Conservation (phyloP, 1,140 invertebrate species). For the Drosophila chauvacae region DNA sequence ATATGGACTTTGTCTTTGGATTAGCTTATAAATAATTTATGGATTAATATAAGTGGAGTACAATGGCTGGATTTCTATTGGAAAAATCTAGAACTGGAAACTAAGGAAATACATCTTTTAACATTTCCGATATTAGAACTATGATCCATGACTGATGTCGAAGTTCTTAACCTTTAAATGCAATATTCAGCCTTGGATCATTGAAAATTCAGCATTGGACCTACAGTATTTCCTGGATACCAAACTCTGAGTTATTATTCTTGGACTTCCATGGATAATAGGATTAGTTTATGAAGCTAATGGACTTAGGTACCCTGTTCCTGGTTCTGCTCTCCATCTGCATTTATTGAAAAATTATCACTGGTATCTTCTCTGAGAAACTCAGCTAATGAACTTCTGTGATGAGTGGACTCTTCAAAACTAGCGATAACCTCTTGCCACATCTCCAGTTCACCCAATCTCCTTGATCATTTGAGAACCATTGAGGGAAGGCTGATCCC, state of each 20-base stretch:
- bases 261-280: background rate
- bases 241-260: background rate
- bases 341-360: background rate
- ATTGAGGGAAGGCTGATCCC: too few relatives aligned
- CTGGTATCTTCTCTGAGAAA: background rate
- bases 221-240: too few relatives aligned
- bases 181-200: too few relatives aligned
- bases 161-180: background rate
- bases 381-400: background rate
- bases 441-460: background rate
- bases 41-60: too few relatives aligned
- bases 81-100: too few relatives aligned
- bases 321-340: background rate
- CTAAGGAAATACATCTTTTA: background rate
- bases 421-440: background rate
- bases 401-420: slow-evolving; percentile 3
- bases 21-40: background rate
- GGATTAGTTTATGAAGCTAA: background rate
- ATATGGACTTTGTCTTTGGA: background rate
- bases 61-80: background rate
- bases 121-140: background rate
- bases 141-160: background rate
- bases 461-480: background rate
- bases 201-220: background rate
- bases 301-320: too few relatives aligned